Conservation (phyloP, 1,140 invertebrate species). For the Nautilus pompilius region DNA sequence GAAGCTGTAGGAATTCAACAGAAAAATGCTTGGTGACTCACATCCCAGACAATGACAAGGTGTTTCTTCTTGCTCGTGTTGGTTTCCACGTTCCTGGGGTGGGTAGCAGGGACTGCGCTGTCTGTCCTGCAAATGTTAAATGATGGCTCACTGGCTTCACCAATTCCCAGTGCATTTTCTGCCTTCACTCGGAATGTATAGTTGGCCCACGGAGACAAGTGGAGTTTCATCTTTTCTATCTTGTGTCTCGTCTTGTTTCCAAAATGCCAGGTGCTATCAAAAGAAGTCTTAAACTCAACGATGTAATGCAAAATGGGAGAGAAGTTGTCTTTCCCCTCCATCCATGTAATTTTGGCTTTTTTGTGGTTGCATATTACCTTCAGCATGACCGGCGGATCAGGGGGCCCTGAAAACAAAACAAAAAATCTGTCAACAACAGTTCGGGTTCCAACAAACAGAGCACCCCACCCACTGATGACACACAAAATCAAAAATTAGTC, state of each 20-base stretch:
- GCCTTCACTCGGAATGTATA: conserved; percentile 34
- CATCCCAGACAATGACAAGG: conserved; percentile 28
- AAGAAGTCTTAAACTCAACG: conserved; percentile 91
- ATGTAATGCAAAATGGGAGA: conserved; percentile 85
- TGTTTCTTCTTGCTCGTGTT: conserved; percentile 20
- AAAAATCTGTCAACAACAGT: no score
- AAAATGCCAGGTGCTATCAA: conserved; percentile 58
- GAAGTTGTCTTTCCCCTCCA: conserved; percentile 78
- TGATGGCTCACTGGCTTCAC: conserved; percentile 20
- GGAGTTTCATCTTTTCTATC: conserved; percentile 7
- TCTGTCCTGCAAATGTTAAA: conserved; percentile 11
- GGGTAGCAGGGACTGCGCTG: conserved; percentile 10
- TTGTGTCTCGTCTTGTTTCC: not conserved
- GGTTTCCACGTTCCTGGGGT: conserved; percentile 22
- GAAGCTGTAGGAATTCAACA: no score
- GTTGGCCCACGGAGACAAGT: conserved; percentile 14
- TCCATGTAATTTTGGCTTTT: conserved; percentile 69
- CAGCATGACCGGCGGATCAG: conserved; percentile 77
- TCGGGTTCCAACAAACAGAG: no score
- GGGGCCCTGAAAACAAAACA: conserved; percentile 79
- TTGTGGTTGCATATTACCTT: conserved; percentile 51
- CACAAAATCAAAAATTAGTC: no score
- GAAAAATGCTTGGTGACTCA: conserved; percentile 9
- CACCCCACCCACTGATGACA: no score
- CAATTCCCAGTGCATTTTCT: conserved; percentile 21